Percentiles rank a stretch among this genome's conserved stretches.
phyloP scores from a whole-genome alignment of 2,888 invertebrate genomes.

The Thysanoteuthis rhombus region DNA sequence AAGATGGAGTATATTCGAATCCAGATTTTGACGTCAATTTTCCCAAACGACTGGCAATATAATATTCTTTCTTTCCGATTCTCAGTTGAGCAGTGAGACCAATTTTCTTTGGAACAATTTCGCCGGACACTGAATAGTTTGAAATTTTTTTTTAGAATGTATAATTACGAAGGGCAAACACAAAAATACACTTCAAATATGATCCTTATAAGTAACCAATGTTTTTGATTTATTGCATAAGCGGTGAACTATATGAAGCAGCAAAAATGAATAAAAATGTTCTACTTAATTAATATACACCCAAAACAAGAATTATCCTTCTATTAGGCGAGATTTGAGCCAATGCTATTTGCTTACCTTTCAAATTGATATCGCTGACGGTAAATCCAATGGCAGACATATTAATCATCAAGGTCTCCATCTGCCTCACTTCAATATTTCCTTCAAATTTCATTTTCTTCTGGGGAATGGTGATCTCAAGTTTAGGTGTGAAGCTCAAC shows the following conservation, averaged over 20 bases:
- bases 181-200: too few species aligned
- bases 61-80: conserved; percentile 17
- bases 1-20: not conserved
- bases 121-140: not conserved
- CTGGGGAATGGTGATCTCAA: not conserved
- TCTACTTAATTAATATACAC: not conserved
- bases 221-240: too few species aligned
- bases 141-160: not conserved
- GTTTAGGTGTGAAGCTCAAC: not conserved
- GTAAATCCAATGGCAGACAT: not conserved
- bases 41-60: not conserved
- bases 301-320: not conserved
- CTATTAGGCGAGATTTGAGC: not conserved
- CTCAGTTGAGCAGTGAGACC: not conserved
- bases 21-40: not conserved
- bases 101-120: not conserved
- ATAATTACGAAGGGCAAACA: not conserved
- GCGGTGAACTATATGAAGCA: not conserved
- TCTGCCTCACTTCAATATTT: not conserved
- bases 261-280: not conserved
- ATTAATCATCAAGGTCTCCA: not conserved
- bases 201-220: too few species aligned
- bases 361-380: not conserved
- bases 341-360: not conserved
- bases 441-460: not conserved